Conservation (phyloP, 2,113 vertebrate species). For the Podiceps cristatus region DNA sequence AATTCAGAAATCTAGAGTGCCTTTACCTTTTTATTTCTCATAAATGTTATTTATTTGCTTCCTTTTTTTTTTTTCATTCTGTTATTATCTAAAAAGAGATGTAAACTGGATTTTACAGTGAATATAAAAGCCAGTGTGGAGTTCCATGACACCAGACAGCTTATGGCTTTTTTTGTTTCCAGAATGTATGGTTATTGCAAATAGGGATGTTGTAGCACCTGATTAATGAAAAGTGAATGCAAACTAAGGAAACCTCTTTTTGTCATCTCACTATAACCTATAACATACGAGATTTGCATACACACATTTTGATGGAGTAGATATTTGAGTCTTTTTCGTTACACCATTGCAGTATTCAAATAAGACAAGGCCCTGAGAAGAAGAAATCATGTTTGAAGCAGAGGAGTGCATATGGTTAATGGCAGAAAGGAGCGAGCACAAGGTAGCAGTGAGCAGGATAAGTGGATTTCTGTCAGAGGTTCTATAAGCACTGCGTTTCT, state of each 20-base stretch:
- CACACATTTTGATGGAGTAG: neutral
- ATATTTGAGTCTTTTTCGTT: neutral
- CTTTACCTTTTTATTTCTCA: neutral
- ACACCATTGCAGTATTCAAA: neutral
- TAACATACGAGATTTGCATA: neutral
- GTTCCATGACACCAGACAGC: neutral
- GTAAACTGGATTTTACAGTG: neutral
- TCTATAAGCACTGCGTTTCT: conserved; percentile 7
- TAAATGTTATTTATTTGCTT: neutral
- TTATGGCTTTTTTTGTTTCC: neutral
- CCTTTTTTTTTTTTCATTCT: neutral
- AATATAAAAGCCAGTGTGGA: neutral
- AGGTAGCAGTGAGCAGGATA: neutral
- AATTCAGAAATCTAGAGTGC: neutral
- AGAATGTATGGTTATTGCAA: neutral
- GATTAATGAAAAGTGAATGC: neutral
- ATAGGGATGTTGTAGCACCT: neutral
- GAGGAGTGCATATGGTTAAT: neutral
- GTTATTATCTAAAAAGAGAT: neutral
- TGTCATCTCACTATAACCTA: neutral
- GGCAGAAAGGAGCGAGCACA: neutral
- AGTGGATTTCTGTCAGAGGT: conserved; percentile 16
- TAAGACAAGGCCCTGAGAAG: neutral
- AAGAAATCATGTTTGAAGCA: neutral
- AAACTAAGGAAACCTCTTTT: neutral